Evolutionary conservation across 1,140 invertebrate genomes (phyloP).

Genomic region (Zaprionus africanus): DNA sequence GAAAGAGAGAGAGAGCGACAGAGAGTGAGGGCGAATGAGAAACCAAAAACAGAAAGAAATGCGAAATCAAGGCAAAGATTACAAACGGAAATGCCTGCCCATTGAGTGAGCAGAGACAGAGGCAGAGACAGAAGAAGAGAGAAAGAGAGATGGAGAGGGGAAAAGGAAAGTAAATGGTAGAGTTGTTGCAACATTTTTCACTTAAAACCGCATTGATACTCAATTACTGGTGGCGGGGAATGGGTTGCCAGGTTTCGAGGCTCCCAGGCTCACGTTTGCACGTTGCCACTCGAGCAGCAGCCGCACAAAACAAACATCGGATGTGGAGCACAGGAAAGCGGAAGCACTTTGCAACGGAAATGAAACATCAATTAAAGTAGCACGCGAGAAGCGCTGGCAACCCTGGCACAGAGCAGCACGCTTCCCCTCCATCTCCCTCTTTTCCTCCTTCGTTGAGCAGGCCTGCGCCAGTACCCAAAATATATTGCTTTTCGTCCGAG

Average conservation of each 20-base stretch:
- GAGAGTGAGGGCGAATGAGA: conserved; percentile 18
- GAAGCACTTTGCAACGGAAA: conserved; percentile 83
- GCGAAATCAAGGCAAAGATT: conserved; percentile 76
- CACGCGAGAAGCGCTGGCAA: conserved; percentile 43
- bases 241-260: conserved; percentile 37
- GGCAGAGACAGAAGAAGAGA: not conserved
- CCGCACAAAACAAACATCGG: conserved; percentile 67
- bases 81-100: conserved; percentile 67
- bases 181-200: conserved; percentile 70
- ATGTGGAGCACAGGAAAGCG: conserved; percentile 70
- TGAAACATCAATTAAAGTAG: conserved; percentile 84
- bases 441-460: not conserved
- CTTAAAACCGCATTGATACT: conserved; percentile 84
- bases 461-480: not conserved
- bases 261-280: not conserved
- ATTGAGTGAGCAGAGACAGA: conserved; percentile 25
- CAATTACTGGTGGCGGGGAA: conserved; percentile 64
- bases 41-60: conserved; percentile 38
- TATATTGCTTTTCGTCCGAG: conserved; percentile 48
- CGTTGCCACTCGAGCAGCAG: conserved; percentile 23
- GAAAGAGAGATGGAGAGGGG: not conserved
- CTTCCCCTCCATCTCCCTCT: not conserved
- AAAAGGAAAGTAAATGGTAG: not conserved
- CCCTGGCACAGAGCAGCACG: conserved; percentile 4
- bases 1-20: conserved; percentile 28